Evolutionary conservation across 1,140 invertebrate genomes (phyloP), one percentile per base, ranked within the genome.

Genomic region (Choristoneura fumiferana): DNA sequence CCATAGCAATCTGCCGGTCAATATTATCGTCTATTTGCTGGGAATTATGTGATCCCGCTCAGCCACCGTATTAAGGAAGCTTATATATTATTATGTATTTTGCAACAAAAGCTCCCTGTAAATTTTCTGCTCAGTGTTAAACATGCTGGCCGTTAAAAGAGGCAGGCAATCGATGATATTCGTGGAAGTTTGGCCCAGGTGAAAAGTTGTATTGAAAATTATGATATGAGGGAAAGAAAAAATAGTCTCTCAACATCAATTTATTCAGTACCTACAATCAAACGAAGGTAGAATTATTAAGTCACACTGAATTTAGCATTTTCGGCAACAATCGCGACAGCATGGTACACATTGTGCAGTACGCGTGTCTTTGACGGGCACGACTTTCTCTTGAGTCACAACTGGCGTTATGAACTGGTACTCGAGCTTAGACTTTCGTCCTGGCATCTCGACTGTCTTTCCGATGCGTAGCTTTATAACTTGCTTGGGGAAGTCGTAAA

Each of bases 331-430:
- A 15, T 58, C 22, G 8, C 71, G 29, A 57, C 71, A 77, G 4
- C 59, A 63, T 4, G 73, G 68, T 4, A 70, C 43, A 63, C 79
- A 86, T 60, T 88, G 85, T 0, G 82, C 77, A 13, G 79, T 76
- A n/a, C 83, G 76, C 0, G 73, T 78, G 56, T 88, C 82, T 54
- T 33, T 76, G 0, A 78, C 69, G n/a, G 84, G 81, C 18, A 85
- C 60, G 9, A 65, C 43, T 68, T 73, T 84, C 49, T 81, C 73
- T 12, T 71, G 62, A 12, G 67, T 72, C 8, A 55, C 29, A 9
- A 71, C 67, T 9, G 86, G 86, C 49, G 82, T 89, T 18, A 89
- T 74, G 63, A 89, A 89, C 17, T 87, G 81, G 64, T 84, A 87
- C 60, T 89, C 85, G 35, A 89, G 53, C 62, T 86, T 89, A 4